Base-by-base conservation (phyloP, 2,888 invertebrate genomes). In the Danaus chrysippus region DNA sequence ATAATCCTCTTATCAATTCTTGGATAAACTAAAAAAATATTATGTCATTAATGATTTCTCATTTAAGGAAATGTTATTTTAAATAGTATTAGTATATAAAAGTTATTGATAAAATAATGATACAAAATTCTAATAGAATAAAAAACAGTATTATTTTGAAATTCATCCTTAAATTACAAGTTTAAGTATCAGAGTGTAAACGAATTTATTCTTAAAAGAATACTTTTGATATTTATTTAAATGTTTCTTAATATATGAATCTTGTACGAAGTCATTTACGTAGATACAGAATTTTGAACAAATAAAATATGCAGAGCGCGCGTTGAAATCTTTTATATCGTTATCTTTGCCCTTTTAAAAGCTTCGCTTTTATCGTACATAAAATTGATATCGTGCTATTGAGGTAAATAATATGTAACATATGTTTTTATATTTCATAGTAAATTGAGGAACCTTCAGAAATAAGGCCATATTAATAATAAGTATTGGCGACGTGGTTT, bases 401-500 rank as follows among this genome's bases (percentile, higher is more conserved):
- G 23, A 49, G 15, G 54, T 17, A 13, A 15, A 19, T 11, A 3
- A 58, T 41, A 58, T 58, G 54, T 61, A 59, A 62, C 34, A 57
- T 42, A 61, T 63, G 56, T 60, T 69, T 62, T 65, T 64, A 66
- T 70, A 55, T 64, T 62, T 61, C 41, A 59, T 71, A 73, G 72
- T 70, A 73, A 70, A 73, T 73, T 75, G 70, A 69, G 66, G 65
- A 74, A 73, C 71, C 72, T 78, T 73, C 70, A 64, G 70, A 70
- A 73, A 73, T 73, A 77, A 76, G 76, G 76, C 65, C 74, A 65
- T 67, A 68, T 70, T 61, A 72, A 73, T 73, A 74, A 72, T 69
- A 71, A 71, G 70, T 71, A 72, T 71, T 70, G 68, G 72, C 73
- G 70, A 61, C 66, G 63, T 61, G 52, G 61, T 62, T 66, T 65